Percentiles rank a stretch among this genome's conserved stretches.
These are phyloP conservation scores for Falco peregrinus DNA, from an alignment of 2,797 vertebrate genomes.

Conservation along the genomic window DNA sequence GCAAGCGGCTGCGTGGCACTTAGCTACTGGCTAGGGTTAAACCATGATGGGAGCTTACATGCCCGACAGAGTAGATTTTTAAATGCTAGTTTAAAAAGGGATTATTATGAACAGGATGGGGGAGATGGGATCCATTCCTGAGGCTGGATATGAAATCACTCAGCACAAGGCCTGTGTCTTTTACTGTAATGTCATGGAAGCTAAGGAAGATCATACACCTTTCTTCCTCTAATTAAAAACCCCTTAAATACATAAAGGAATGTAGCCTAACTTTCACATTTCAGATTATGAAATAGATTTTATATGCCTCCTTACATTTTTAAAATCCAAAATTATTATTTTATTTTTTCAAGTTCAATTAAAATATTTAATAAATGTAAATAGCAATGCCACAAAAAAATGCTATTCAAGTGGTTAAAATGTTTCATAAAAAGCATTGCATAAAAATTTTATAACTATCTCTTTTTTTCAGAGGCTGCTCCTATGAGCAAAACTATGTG, in stretches of 20 bases:
- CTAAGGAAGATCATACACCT: neutral
- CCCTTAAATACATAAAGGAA: too few relatives aligned
- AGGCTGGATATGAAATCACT: neutral
- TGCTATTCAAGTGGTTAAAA: neutral
- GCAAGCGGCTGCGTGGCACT: too few relatives aligned
- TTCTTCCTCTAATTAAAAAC: neutral
- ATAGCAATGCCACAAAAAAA: neutral
- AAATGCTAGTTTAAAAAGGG: neutral
- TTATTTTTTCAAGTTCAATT: neutral
- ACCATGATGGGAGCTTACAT: neutral
- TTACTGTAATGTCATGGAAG: neutral
- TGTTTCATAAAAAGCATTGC: neutral
- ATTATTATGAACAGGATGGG: neutral
- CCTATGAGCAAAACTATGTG: neutral
- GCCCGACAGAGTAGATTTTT: neutral
- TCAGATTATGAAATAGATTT: neutral
- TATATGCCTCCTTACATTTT: neutral
- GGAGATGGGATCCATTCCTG: neutral
- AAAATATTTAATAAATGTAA: neutral
- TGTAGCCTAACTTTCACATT: neutral
- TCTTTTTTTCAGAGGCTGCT: neutral
- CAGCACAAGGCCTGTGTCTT: neutral
- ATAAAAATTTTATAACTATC: neutral
- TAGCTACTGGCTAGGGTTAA: too few relatives aligned
- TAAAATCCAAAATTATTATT: neutral